Base-by-base conservation (phyloP, 2,797 vertebrate genomes). In the Syngnathus acus region DNA sequence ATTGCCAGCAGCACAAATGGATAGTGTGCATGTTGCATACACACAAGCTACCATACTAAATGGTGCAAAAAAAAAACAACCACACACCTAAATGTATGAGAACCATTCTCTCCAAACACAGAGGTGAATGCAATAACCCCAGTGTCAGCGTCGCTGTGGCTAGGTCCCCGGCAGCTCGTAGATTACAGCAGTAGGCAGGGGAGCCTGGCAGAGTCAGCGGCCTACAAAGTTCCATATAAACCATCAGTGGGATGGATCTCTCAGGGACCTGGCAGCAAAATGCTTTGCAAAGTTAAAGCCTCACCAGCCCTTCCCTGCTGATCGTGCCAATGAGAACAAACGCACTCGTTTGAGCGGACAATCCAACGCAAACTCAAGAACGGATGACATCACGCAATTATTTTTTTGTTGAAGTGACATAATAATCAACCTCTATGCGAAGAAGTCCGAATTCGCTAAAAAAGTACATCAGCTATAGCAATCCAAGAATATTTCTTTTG, bases 201-300 rank as follows among this genome's bases (percentile, higher is more conserved):
- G 94, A 94, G 92, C 91, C 82, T 92, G 93, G 93, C 93, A 92
- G 86, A 93, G 91, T 59, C 79, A 80, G 88, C 78, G 82, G 89
- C 91, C 93, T 93, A 93, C 94, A 93, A 86, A 93, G 92, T 95
- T 93, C 95, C 96, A 97, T 96, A 97, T 96, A 94, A 96, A 93
- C 86, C 91, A 95, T 93, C 93, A 94, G 94, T 94, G 90, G 94
- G 92, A 92, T 90, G 94, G 92, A 92, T 90, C 78, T 93, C 78
- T 88, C 86, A 83, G 85, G 92, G 93, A 91, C 91, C 94, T 96
- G 94, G 95, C 95, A 96, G 92, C 79, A 80, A 91, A 93, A 93
- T 94, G 95, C 94, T 95, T 96, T 95, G 94, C 93, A 92, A 95
- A 97, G 94, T 96, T 96, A 97, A 97, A 97, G 91, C 94, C 94